phyloP scores from a whole-genome alignment of 1,140 invertebrate species.

The Grapholita molesta region DNA sequence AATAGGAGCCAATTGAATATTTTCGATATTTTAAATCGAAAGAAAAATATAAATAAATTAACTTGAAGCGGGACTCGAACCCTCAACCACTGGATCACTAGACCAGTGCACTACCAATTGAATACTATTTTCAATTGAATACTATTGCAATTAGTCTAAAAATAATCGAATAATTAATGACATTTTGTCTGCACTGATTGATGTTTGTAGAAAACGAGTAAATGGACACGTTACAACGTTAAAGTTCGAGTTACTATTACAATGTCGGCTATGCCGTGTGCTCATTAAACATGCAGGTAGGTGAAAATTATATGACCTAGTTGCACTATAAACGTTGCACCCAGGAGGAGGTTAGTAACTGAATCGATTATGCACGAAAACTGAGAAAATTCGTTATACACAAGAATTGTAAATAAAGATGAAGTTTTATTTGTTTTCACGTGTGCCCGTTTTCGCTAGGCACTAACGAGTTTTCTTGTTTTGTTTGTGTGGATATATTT shows the following conservation, averaged over 20 bases:
- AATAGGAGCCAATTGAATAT: too few species aligned
- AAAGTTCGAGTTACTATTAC: neutral
- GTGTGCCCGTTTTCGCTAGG: neutral
- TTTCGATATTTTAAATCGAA: too few species aligned
- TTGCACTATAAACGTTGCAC: neutral
- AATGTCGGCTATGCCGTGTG: neutral
- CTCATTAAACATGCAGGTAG: neutral
- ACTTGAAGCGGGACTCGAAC: too few species aligned
- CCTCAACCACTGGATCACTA: too few species aligned
- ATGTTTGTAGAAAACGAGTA: neutral
- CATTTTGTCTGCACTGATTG: too few species aligned
- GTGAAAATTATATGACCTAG: neutral
- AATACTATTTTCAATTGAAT: too few species aligned
- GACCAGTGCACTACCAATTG: too few species aligned
- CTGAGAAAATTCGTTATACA: neutral
- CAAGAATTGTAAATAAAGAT: neutral
- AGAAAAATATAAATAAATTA: too few species aligned
- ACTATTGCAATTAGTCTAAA: too few species aligned
- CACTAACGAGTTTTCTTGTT: constrained; percentile 22
- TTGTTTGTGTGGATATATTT: neutral
- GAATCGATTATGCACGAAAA: neutral
- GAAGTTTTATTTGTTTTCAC: neutral
- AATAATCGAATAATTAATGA: too few species aligned
- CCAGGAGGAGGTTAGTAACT: neutral
- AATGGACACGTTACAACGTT: neutral